A percentile compares a stretch with the other conserved stretches of the same genome.
These are phyloP conservation scores for Eriocheir sinensis DNA, from an alignment of 1,140 invertebrate genomes.

Conservation along the genomic window DNA sequence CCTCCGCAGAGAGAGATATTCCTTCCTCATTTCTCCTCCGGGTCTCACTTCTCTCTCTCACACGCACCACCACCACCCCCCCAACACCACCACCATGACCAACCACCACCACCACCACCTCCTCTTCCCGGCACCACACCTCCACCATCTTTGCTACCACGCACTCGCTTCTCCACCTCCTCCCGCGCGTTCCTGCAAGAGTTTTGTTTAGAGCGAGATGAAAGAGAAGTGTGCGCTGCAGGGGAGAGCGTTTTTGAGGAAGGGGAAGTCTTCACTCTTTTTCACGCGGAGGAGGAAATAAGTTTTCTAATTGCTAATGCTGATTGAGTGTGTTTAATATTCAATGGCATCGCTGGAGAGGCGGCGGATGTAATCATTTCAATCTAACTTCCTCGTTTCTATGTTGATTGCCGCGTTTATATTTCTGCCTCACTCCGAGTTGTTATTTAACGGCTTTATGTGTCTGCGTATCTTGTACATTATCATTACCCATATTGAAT, in stretches of 20 bases:
- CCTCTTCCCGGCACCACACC: not conserved
- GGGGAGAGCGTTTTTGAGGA: not conserved
- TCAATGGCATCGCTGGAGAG: not conserved
- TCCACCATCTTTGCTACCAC: not conserved
- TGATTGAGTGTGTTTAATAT: not conserved
- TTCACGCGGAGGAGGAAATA: not conserved
- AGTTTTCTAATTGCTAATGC: not conserved
- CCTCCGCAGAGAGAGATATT: not conserved
- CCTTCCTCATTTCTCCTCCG: constrained; percentile 12
- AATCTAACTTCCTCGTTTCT: too few relatives aligned
- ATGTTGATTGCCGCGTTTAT: too few relatives aligned
- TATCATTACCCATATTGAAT: too few relatives aligned
- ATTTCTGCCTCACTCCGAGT: too few relatives aligned
- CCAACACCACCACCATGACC: too few relatives aligned
- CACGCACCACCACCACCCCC: not conserved
- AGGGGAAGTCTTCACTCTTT: not conserved
- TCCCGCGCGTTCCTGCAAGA: not conserved
- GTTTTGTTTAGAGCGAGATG: constrained; percentile 15
- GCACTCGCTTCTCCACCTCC: not conserved
- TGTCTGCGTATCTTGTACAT: not conserved
- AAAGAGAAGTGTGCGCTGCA: not conserved
- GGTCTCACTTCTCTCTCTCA: constrained; percentile 13
- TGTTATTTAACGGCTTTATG: not conserved
- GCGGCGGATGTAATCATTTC: not conserved
- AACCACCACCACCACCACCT: not conserved